Evolutionary conservation across 2,113 vertebrate genomes (phyloP), one percentile per base, ranked within the genome.

Genomic region (Cynoglossus semilaevis): DNA sequence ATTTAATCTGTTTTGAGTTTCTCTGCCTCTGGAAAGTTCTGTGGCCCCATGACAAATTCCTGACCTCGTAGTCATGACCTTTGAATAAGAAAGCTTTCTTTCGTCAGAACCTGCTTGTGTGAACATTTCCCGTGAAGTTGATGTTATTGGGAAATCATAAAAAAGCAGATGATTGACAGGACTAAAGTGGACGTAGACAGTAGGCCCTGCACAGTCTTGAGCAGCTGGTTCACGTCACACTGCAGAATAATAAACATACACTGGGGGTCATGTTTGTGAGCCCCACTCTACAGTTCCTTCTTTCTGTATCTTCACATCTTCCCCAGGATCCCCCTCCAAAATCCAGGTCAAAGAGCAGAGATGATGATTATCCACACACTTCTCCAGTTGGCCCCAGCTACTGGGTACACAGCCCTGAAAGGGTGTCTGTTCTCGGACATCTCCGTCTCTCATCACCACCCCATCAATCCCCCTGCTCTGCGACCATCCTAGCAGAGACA

Each of bases 391-490:
- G 79, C 74, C 82, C 67, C 79, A 66, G 57, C 79, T 71, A 76
- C 72, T 84, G 76, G 80, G 86, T 67, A 54, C 49, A 61, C 76
- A 82, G 22, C 22, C n/a, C 82, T 92, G 80, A 91, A 90, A 85
- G 81, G 74, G 36, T 72, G 78, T 86, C 86, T 91, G 87, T 90
- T 88, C 79, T 71, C 51, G 79, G 80, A 86, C 84, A 79, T 90
- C 83, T 85, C 80, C 67, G 29, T 90, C 87, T 87, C 75, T 92
- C 90, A 91, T 85, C 90, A 85, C 86, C 85, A 85, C 77, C 74
- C 85, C 87, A 90, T 92, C 90, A 91, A 85, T 87, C 74, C 77
- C 51, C 13, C 67, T 51, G 63, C 60, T 64, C 64, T 67, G 63
- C 58, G 72, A 73, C 79, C 75, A 85, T 88, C 81, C 74, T 79